A percentile compares a stretch with the other conserved stretches of the same genome.
Conservation (phyloP, 2,888 invertebrate species). For the Caprella mutica region DNA sequence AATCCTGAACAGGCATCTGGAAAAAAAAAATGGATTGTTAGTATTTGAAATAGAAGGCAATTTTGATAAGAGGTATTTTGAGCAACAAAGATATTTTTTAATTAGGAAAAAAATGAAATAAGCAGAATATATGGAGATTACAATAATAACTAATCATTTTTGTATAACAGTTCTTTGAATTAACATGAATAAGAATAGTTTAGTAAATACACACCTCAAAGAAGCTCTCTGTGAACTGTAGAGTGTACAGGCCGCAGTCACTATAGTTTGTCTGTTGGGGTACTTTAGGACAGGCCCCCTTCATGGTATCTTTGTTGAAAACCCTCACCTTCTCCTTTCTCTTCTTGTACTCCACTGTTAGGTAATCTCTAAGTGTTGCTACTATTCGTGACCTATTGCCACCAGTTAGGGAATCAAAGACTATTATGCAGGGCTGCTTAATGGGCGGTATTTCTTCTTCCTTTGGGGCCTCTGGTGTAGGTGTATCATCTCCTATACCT, state of each 20-base stretch:
- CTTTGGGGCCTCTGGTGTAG: no score
- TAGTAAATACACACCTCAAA: constrained; percentile 65
- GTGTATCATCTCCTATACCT: no score
- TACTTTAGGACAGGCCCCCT: constrained; percentile 75
- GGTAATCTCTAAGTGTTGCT: constrained; percentile 78
- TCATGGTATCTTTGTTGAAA: constrained; percentile 71
- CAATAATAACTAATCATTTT: no score
- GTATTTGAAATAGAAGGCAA: no score
- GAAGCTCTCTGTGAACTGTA: constrained; percentile 94
- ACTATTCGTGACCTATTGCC: constrained; percentile 71
- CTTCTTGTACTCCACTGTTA: constrained; percentile 71
- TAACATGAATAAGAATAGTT: no score
- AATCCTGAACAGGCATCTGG: constrained; percentile 71
- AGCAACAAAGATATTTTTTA: no score
- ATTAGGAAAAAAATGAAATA: no score
- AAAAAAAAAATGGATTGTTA: no score
- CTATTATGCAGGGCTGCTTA: constrained; percentile 77
- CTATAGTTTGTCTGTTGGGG: constrained; percentile 97
- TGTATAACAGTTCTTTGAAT: no score
- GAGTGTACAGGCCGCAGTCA: constrained; percentile 88
- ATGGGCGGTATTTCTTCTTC: constrained; percentile 46
- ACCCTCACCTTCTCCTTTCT: constrained; percentile 50
- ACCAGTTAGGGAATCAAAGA: constrained; percentile 82
- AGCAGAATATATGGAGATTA: no score
- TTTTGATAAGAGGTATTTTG: no score